These are phyloP conservation scores for Campylomormyrus numenius DNA, from an alignment of 2,113 vertebrate species.

Conservation along the genomic window DNA sequence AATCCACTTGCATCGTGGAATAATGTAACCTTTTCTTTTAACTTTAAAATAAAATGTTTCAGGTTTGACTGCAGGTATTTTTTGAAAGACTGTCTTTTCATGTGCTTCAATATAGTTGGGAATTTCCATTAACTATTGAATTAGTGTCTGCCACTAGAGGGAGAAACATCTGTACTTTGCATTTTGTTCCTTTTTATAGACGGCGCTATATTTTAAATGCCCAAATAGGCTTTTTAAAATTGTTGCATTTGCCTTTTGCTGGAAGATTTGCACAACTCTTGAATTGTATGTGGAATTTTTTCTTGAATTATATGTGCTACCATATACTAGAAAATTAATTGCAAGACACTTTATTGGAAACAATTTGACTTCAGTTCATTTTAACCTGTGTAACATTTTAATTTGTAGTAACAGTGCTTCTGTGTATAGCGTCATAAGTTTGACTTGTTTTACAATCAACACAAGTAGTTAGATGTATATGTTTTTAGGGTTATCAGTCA, in stretches of 20 bases:
- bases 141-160: neutral
- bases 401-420: neutral
- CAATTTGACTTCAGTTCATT: neutral
- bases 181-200: neutral
- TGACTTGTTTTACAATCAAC: neutral
- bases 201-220: neutral
- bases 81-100: neutral
- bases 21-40: constrained; percentile 1
- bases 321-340: neutral
- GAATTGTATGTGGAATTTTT: neutral
- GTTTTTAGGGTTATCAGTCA: neutral
- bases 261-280: neutral
- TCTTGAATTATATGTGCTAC: neutral
- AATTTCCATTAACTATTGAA: neutral
- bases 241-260: neutral
- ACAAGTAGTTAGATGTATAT: neutral
- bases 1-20: neutral
- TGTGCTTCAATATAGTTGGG: neutral
- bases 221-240: neutral
- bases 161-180: neutral
- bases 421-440: neutral
- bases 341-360: neutral
- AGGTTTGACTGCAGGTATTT: neutral
- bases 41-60: neutral
- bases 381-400: neutral